A percentile compares a stretch with the other conserved stretches of the same genome.
Conservation (phyloP, 23 tunicate genomes). For the Oikopleura vanhoeffeni region DNA sequence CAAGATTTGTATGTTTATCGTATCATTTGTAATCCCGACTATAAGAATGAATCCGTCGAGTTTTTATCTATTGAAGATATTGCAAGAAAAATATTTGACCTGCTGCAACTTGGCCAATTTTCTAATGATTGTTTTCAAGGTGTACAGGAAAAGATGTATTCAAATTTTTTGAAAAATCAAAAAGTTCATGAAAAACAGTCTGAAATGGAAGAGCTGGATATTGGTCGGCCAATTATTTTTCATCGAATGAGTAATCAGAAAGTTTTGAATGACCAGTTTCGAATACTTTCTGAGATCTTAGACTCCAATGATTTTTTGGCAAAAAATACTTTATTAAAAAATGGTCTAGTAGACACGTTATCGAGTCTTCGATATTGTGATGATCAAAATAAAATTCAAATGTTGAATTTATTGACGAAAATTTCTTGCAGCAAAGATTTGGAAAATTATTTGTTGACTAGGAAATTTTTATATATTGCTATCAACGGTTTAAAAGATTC, state of each 20-base stretch:
- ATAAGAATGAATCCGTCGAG: too few species aligned
- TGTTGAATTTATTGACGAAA: background rate
- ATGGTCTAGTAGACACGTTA: background rate
- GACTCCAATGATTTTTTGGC: background rate
- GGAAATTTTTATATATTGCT: background rate
- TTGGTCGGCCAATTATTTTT: background rate
- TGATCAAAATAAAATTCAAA: background rate
- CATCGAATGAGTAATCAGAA: background rate
- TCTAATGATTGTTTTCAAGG: too few species aligned
- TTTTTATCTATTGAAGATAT: too few species aligned
- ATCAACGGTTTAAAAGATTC: background rate
- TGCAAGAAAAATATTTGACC: too few species aligned
- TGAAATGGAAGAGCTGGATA: slow-evolving; percentile 8
- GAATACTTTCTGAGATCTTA: background rate
- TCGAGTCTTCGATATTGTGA: background rate
- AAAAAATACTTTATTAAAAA: background rate
- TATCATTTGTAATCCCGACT: too few species aligned
- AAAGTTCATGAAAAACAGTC: too few species aligned
- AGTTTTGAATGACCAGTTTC: background rate
- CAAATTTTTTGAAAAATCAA: too few species aligned
- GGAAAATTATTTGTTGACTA: background rate
- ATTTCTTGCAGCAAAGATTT: background rate
- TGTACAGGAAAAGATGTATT: too few species aligned
- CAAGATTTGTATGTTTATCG: too few species aligned
- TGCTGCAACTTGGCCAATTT: too few species aligned